Evolutionary conservation across 1,140 invertebrate species (phyloP), one percentile per base, ranked within the genome.

Genomic region (Halesus radiatus): DNA sequence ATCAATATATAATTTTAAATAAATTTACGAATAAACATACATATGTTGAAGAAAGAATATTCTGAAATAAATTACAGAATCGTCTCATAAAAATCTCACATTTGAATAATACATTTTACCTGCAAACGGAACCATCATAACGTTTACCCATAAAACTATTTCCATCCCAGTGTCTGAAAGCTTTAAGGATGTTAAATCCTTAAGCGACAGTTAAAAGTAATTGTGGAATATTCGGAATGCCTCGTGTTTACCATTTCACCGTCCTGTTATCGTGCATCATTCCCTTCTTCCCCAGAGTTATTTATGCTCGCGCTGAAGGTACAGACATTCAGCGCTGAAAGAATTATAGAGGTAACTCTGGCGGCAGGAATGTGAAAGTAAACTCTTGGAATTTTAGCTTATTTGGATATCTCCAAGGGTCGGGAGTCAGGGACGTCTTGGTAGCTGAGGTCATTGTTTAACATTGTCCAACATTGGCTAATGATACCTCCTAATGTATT

Each of bases 141-240:
- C 23, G 15, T 60, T 60, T 60, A 60, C 20, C 20, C 56, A 60
- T 60, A 60, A 60, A 60, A 60, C 18, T 60, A 60, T 60, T 60
- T 60, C 23, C 56, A 60, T 23, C 23, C 8, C 23, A n/a, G 62
- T 16, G 16, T 66, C 16, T 32, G 20, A 66, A 37, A 29, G 22
- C 7, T 32, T 66, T 4, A 66, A 45, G 16, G 66, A 70, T 37
- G 66, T 70, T 70, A 70, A 70, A 50, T 70, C 66, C 66, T 70
- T 70, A 70, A 50, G 29, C 29, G 66, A 70, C 66, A 20, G 66
- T 70, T 70, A 70, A 70, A 70, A 70, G 66, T 70, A 70, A 70
- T 70, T 70, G 66, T 70, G 37, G 66, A 50, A 70, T 70, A 70
- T 37, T 70, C 45, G 16, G 66, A 45, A 70, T 70, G 18, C 32